Percentiles rank a stretch among this genome's conserved stretches.
phyloP scores from a whole-genome alignment of 37 sponge, comb jelly and placozoan genomes.

The Mnemiopsis leidyi region DNA sequence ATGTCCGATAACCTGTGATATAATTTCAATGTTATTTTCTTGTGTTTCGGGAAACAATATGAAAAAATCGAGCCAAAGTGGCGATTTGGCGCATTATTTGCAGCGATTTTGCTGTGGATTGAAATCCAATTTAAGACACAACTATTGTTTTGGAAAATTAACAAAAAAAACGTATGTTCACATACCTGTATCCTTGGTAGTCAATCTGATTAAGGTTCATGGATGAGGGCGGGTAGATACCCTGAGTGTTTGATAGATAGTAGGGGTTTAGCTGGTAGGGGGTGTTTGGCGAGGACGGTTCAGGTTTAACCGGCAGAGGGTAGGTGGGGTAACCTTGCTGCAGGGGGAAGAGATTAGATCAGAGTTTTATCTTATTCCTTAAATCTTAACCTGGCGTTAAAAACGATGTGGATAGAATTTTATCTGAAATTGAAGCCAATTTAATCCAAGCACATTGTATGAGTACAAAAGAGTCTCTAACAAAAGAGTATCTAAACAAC shows the following conservation, averaged over 20 bases:
- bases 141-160: too few relatives aligned
- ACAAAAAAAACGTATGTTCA: too few relatives aligned
- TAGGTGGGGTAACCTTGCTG: background rate
- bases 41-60: background rate
- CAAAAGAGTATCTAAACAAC: too few relatives aligned
- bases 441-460: too few relatives aligned
- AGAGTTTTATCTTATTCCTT: too few relatives aligned
- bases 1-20: conserved; percentile 27
- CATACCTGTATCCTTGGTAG: conserved; percentile 37
- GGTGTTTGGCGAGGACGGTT: background rate
- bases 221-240: conserved; percentile 7
- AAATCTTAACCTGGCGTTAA: too few relatives aligned
- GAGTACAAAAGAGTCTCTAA: too few relatives aligned
- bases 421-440: too few relatives aligned
- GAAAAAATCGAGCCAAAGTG: background rate
- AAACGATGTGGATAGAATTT: too few relatives aligned
- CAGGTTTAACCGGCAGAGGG: conserved; percentile 29
- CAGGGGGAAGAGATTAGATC: background rate
- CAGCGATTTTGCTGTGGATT: too few relatives aligned
- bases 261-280: conserved; percentile 41
- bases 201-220: conserved; percentile 42
- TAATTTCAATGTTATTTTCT: background rate
- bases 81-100: too few relatives aligned
- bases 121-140: too few relatives aligned
- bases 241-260: background rate